phyloP scores from a whole-genome alignment of 2,113 vertebrate species.

The Ochotona curzoniae region DNA sequence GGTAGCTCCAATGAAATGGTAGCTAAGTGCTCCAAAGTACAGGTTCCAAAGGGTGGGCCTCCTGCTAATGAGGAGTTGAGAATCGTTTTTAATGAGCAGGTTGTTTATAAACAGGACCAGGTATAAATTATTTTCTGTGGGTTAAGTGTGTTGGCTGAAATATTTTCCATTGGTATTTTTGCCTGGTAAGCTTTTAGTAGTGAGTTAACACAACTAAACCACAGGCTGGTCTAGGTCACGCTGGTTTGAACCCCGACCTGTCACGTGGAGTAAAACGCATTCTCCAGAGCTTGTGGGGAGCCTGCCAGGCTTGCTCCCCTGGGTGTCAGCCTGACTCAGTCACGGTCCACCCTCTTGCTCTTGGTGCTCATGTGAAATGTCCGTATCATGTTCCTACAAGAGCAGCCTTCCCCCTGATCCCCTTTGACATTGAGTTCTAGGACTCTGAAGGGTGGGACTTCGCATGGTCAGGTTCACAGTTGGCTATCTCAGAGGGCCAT shows the following conservation, averaged over 20 bases:
- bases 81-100: slow-evolving; percentile 52
- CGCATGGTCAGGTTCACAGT: neutral
- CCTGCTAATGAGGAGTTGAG: slow-evolving; percentile 63
- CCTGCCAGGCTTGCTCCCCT: neutral
- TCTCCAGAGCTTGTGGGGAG: neutral
- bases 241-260: neutral
- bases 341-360: neutral
- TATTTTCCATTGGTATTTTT: neutral
- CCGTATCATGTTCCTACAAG: neutral
- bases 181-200: slow-evolving; percentile 4
- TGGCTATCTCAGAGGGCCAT: neutral
- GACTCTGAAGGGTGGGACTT: neutral
- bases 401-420: neutral
- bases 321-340: neutral
- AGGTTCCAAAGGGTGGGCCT: slow-evolving; percentile 50
- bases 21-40: slow-evolving; percentile 65
- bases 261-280: accelerated
- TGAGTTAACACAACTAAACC: neutral
- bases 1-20: slow-evolving; percentile 57
- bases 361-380: neutral
- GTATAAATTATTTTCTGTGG: slow-evolving; percentile 62
- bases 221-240: neutral
- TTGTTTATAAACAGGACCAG: slow-evolving; percentile 63
- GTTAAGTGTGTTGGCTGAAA: slow-evolving; percentile 49
- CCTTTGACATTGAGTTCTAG: neutral